Percentiles rank a stretch among this genome's conserved stretches.
phyloP scores from a whole-genome alignment of 1,140 invertebrate species.

The Calephelis nemesis region DNA sequence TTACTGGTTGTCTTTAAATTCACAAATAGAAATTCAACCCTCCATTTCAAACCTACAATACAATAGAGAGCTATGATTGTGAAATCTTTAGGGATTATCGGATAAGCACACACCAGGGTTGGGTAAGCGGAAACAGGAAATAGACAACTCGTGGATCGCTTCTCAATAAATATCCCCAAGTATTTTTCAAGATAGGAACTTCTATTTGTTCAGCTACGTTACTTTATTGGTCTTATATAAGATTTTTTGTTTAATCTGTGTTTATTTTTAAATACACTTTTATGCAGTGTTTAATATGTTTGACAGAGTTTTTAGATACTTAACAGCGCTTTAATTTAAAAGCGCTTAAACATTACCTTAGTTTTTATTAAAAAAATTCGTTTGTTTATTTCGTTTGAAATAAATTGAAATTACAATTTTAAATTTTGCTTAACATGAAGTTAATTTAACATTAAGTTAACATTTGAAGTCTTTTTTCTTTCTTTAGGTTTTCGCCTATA shows the following conservation, averaged over 20 bases:
- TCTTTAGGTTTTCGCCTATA: too few species aligned
- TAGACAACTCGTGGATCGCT: not conserved
- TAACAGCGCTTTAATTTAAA: too few species aligned
- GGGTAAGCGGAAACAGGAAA: constrained; percentile 7
- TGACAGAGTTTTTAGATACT: too few species aligned
- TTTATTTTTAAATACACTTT: too few species aligned
- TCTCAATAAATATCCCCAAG: not conserved
- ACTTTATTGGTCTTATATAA: constrained; percentile 3
- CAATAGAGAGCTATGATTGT: not conserved
- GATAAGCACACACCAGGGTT: constrained; percentile 9
- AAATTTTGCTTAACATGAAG: too few species aligned
- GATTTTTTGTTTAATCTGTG: not conserved
- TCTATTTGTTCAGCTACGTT: constrained; percentile 7
- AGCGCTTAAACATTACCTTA: too few species aligned
- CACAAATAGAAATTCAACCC: not conserved
- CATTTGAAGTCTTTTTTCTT: too few species aligned
- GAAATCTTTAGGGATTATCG: constrained; percentile 9
- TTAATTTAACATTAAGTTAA: too few species aligned
- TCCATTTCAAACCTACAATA: not conserved
- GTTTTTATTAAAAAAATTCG: too few species aligned
- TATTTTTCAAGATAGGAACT: not conserved
- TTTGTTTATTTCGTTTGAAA: too few species aligned
- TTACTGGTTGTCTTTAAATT: not conserved
- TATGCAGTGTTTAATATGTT: too few species aligned
- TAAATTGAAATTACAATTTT: too few species aligned